These are phyloP conservation scores for Pseudopodoces humilis DNA, from an alignment of 2,113 vertebrate species.

Conservation along the genomic window DNA sequence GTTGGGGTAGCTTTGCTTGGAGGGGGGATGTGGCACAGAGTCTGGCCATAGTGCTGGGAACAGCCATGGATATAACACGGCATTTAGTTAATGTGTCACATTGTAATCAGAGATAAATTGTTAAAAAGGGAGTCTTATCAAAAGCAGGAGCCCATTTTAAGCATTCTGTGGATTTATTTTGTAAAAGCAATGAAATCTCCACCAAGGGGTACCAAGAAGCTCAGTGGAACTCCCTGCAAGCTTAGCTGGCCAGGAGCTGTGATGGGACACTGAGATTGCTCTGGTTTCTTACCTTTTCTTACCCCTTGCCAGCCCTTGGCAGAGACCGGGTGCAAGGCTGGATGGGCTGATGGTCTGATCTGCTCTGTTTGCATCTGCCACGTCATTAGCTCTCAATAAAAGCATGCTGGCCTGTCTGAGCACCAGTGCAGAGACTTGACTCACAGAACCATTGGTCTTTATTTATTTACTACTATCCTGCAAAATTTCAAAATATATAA, in stretches of 20 bases:
- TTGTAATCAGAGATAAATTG: neutral
- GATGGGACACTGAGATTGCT: neutral
- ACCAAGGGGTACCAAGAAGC: neutral
- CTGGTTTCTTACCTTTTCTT: neutral
- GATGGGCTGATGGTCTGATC: neutral
- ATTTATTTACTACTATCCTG: neutral
- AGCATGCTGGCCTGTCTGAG: neutral
- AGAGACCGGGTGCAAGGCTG: neutral
- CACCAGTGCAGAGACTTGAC: neutral
- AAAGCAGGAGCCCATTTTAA: neutral
- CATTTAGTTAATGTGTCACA: neutral
- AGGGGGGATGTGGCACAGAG: fast-evolving
- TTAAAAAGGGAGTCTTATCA: neutral
- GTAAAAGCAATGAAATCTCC: neutral
- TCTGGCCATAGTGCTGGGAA: neutral
- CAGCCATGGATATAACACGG: neutral
- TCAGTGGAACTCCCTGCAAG: neutral
- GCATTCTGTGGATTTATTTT: neutral
- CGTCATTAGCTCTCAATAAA: neutral
- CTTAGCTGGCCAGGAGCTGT: neutral
- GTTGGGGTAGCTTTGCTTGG: neutral
- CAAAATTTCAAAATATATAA: neutral
- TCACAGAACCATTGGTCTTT: neutral
- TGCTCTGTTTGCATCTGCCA: neutral
- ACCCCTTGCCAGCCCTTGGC: neutral